These are phyloP conservation scores for Sebastes elongatus DNA, from an alignment of 2,797 vertebrate genomes.

Conservation along the genomic window DNA sequence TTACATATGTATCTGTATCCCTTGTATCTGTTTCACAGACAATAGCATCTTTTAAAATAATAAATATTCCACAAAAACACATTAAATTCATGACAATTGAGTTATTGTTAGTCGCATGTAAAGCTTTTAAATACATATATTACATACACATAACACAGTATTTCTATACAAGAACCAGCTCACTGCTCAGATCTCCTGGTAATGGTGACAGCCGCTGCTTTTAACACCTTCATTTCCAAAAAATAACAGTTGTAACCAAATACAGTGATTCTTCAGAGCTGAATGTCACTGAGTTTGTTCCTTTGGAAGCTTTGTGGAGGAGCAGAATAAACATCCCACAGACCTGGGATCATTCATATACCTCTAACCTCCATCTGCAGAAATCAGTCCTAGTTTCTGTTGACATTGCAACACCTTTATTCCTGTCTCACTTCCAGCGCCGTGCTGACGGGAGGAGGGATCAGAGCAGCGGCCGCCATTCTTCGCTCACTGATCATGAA, in stretches of 20 bases:
- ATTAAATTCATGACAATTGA: neutral
- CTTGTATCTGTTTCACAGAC: constrained; percentile 1
- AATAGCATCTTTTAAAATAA: neutral
- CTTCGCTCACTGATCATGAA: constrained; percentile 89
- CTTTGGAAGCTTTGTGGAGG: neutral
- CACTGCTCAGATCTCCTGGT: neutral
- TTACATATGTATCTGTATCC: neutral
- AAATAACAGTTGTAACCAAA: neutral
- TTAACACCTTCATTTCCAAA: neutral
- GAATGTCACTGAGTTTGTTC: neutral
- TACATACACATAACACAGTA: neutral
- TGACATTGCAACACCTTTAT: neutral
- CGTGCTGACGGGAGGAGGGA: constrained; percentile 81
- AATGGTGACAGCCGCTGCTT: neutral
- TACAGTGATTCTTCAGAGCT: neutral
- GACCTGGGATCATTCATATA: neutral
- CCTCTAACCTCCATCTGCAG: neutral
- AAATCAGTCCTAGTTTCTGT: neutral
- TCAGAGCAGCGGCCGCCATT: constrained; percentile 87
- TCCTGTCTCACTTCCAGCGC: constrained; percentile 43
- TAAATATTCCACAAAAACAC: neutral
- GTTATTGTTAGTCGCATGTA: neutral
- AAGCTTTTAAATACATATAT: constrained; percentile 33
- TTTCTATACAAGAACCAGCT: constrained; percentile 15
- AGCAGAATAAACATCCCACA: neutral